Conservation (phyloP, 2,888 invertebrate species). For the Ophion ventricosus region DNA sequence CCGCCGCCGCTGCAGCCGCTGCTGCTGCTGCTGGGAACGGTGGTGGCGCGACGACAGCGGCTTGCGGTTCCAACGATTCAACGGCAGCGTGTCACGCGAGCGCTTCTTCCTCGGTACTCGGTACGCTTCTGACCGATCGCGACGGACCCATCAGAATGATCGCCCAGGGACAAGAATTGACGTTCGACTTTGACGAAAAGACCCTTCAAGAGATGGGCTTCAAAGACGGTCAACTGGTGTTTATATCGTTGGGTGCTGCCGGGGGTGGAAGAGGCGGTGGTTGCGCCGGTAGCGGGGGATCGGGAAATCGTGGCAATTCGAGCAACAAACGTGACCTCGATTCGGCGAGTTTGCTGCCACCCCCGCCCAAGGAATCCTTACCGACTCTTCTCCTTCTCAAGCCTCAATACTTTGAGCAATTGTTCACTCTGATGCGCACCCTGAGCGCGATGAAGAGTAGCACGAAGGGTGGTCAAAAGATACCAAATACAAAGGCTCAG, state of each 20-base stretch:
- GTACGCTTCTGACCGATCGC: slow-evolving; percentile 88
- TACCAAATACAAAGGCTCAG: slow-evolving; percentile 94
- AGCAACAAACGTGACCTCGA: slow-evolving; percentile 88
- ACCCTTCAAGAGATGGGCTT: slow-evolving; percentile 95
- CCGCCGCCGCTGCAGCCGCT: slow-evolving; percentile 18
- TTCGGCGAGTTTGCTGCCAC: slow-evolving; percentile 93
- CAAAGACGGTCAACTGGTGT: slow-evolving; percentile 96
- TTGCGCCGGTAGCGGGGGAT: slow-evolving; percentile 81
- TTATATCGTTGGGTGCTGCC: slow-evolving; percentile 94
- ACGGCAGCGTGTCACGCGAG: slow-evolving; percentile 52
- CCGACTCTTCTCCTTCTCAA: slow-evolving; percentile 93
- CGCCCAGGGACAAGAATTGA: slow-evolving; percentile 96
- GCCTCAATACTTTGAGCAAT: slow-evolving; percentile 94
- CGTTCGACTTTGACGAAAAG: slow-evolving; percentile 96
- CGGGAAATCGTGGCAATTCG: slow-evolving; percentile 79
- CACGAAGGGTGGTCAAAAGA: slow-evolving; percentile 88
- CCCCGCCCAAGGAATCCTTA: slow-evolving; percentile 93
- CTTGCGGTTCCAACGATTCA: slow-evolving; percentile 26
- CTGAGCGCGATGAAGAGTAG: slow-evolving; percentile 93
- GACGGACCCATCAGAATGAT: slow-evolving; percentile 94
- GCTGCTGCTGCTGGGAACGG: not conserved
- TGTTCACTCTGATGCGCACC: slow-evolving; percentile 95
- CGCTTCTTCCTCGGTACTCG: slow-evolving; percentile 84
- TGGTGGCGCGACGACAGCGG: not conserved
- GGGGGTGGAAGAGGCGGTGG: slow-evolving; percentile 86